Evolutionary conservation across 2,113 vertebrate genomes (phyloP).

Genomic region (Corydoras sp.): DNA sequence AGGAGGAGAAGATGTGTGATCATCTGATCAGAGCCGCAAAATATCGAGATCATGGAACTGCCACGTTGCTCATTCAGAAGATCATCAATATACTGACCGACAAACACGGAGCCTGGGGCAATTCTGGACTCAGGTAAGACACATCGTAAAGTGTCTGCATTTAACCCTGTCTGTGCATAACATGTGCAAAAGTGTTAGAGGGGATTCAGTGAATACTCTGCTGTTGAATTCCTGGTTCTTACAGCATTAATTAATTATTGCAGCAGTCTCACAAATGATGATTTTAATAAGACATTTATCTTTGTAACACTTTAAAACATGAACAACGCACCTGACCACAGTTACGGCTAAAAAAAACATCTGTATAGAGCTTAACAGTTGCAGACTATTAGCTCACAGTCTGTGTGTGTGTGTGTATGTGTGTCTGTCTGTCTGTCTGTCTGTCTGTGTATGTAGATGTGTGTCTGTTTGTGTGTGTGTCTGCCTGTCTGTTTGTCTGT

Average conservation of each 20-base stretch:
- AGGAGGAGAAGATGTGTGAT: slow-evolving; percentile 98
- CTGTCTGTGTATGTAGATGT: not conserved
- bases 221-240: too few relatives aligned
- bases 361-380: not conserved
- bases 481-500: too few relatives aligned
- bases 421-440: not conserved
- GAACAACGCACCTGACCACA: not conserved
- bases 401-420: not conserved
- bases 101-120: slow-evolving; percentile 94
- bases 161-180: too few relatives aligned
- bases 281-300: not conserved
- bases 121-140: slow-evolving; percentile 47
- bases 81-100: slow-evolving; percentile 94
- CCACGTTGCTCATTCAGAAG: slow-evolving; percentile 94
- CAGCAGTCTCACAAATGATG: too few relatives aligned
- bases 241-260: not conserved
- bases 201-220: too few relatives aligned
- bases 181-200: not conserved
- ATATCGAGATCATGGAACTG: slow-evolving; percentile 90
- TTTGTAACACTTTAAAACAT: too few relatives aligned
- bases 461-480: too few relatives aligned
- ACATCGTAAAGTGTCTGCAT: not conserved
- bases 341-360: too few relatives aligned
- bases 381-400: not conserved
- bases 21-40: slow-evolving; percentile 93